Percentiles rank a stretch among this genome's conserved stretches.
These are phyloP conservation scores for Elgaria multicarinata DNA, from an alignment of 2,113 vertebrate genomes.

Conservation along the genomic window DNA sequence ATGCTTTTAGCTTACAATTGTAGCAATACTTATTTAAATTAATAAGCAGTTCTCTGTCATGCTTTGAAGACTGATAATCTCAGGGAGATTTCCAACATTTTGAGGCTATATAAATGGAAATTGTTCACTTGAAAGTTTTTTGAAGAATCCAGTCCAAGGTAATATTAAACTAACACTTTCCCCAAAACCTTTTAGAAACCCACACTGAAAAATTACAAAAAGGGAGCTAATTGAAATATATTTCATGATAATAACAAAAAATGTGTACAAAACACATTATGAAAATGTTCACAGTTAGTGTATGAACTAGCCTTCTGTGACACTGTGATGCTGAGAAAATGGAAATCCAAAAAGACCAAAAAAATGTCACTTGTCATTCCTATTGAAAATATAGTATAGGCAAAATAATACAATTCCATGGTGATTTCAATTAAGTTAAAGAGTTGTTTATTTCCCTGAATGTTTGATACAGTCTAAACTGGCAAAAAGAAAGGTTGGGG, in stretches of 20 bases:
- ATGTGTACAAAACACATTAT: neutral
- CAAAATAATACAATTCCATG: too few relatives aligned
- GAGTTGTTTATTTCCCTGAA: too few relatives aligned
- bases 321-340: neutral
- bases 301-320: too few relatives aligned
- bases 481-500: neutral
- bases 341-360: neutral
- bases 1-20: rapidly evolving
- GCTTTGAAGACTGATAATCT: neutral
- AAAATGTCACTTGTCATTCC: too few relatives aligned
- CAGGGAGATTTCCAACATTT: neutral
- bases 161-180: neutral
- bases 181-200: neutral
- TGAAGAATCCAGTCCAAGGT: neutral
- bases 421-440: too few relatives aligned
- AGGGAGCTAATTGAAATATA: neutral
- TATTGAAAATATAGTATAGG: too few relatives aligned
- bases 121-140: neutral
- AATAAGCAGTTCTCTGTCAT: neutral
- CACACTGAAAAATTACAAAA: neutral
- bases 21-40: neutral
- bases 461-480: too few relatives aligned
- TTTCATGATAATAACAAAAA: neutral
- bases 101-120: neutral
- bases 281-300: neutral